These are phyloP conservation scores for Turnix velox DNA, from an alignment of 2,113 vertebrate species.

Conservation along the genomic window DNA sequence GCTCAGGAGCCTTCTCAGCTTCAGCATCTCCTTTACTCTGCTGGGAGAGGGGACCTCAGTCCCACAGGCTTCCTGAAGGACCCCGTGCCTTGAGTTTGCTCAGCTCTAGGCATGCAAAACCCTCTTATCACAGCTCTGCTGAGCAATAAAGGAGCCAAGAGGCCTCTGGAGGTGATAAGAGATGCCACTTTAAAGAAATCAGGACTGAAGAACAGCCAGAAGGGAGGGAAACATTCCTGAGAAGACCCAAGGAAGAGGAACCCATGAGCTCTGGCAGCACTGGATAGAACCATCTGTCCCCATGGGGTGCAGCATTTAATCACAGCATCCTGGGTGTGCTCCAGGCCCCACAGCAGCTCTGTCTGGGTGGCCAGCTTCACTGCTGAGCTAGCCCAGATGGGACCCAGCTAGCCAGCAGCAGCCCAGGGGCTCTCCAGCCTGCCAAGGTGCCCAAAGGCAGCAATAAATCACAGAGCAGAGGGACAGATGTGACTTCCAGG, in stretches of 20 bases:
- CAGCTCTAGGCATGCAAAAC: neutral
- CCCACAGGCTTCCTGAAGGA: neutral
- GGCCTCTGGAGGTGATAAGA: neutral
- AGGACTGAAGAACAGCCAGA: neutral
- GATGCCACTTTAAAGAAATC: neutral
- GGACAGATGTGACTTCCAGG: neutral
- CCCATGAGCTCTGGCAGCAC: neutral
- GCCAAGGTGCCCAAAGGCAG: neutral
- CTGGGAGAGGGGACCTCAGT: neutral
- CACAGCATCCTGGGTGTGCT: accelerated
- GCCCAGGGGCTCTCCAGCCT: neutral
- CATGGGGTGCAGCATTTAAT: neutral
- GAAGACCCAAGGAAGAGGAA: neutral
- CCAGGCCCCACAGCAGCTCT: neutral
- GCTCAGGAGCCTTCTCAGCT: neutral
- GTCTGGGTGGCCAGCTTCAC: neutral
- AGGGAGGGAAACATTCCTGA: neutral
- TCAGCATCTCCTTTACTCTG: neutral
- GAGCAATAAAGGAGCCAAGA: neutral
- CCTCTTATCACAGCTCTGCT: accelerated
- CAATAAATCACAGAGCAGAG: accelerated
- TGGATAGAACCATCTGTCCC: accelerated
- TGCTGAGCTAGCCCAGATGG: neutral
- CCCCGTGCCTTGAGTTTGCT: accelerated
- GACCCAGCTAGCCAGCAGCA: accelerated